Percentiles rank a stretch among this genome's conserved stretches.
phyloP scores from a whole-genome alignment of 1,140 invertebrate genomes.

The Sesamia nonagrioides region DNA sequence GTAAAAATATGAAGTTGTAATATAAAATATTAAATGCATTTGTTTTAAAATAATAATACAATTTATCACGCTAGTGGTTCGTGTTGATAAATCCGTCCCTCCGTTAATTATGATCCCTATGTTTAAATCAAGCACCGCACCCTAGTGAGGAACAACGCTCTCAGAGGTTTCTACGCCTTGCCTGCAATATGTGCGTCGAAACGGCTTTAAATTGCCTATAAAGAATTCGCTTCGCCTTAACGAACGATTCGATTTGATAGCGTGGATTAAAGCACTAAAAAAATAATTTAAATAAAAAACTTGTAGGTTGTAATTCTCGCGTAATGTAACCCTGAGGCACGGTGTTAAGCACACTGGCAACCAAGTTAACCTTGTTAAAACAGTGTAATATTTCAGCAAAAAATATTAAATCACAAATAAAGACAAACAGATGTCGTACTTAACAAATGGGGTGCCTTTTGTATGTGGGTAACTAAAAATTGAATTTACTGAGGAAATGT shows the following conservation, averaged over 20 bases:
- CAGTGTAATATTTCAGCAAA: background rate
- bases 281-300: conserved; percentile 70
- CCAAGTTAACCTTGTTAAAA: conserved; percentile 11
- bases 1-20: conserved; percentile 1
- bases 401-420: background rate
- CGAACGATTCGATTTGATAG: conserved; percentile 70
- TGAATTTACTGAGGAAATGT: background rate
- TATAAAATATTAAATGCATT: background rate
- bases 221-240: conserved; percentile 82
- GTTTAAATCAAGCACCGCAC: conserved; percentile 58
- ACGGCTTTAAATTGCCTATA: conserved; percentile 78
- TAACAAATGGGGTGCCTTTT: background rate
- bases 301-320: background rate
- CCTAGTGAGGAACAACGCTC: conserved; percentile 31
- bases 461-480: background rate
- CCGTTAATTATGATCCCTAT: conserved; percentile 76
- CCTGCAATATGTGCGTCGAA: conserved; percentile 74
- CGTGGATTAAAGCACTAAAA: conserved; percentile 70
- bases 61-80: conserved; percentile 45
- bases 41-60: background rate
- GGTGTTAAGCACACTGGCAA: conserved; percentile 12
- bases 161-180: conserved; percentile 21
- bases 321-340: background rate
- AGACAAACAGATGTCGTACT: background rate
- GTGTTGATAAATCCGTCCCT: conserved; percentile 71